Base-by-base conservation (phyloP, 1,140 invertebrate genomes). In the Lethrus apterus region DNA sequence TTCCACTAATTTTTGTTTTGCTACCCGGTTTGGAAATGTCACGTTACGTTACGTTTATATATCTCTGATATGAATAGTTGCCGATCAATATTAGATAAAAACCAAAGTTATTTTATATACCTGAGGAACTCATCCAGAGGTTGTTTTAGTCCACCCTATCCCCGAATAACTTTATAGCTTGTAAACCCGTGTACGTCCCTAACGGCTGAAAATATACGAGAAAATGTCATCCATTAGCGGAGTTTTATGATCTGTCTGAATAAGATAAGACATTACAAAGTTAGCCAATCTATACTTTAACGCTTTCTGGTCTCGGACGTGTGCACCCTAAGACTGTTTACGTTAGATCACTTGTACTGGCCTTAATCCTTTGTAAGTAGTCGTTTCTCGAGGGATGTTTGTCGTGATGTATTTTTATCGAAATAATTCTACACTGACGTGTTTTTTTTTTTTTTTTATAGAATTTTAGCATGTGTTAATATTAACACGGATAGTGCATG, bases 231-330 rank as follows among this genome's bases (percentile, higher is more conserved):
- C 55, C 52, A 57, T 54, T 57, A 49, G 43, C 32, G 20, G 55
- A 57, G 47, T 57, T 57, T 57, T 57, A 57, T 46, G 55, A 57
- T 50, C 55, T 50, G 52, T 54, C 50, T 57, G 50, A 50, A 57
- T 57, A 50, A 57, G 52, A 52, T 51, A 57, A 55, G 52, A 50
- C 52, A 57, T 57, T 57, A 57, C 52, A 57, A 57, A 57, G 55
- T 57, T 57, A 50, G 52, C 45, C 55, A 57, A 57, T 57, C 55
- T 57, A 57, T 57, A 57, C 51, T 56, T 56, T 51, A 55, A 45
- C 47, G 48, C 50, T 55, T 48, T 41, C 15, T 24, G 44, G 40
- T 38, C 35, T 38, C 35, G 20, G 15, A 38, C 29, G 31, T 34
- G 32, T 33, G 20, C 31, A 46, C 31, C 34, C 31, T 45, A 46